These are phyloP conservation scores for Papilio xuthus DNA, from an alignment of 1,140 invertebrate genomes.

Conservation along the genomic window DNA sequence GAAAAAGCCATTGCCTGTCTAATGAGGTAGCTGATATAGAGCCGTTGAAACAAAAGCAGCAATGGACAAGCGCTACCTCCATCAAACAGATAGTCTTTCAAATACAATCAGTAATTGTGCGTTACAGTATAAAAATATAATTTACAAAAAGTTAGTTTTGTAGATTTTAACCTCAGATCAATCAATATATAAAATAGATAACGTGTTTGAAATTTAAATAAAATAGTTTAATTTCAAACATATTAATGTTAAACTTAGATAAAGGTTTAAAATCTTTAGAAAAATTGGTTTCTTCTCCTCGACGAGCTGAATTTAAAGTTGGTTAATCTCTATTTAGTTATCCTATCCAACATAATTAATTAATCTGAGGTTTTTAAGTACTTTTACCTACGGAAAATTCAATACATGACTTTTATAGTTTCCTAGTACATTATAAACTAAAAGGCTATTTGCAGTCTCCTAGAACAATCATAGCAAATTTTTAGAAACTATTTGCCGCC, in stretches of 20 bases:
- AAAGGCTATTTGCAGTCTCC: conserved; percentile 31
- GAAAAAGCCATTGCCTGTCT: conserved; percentile 28
- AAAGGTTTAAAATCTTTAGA: too few relatives aligned
- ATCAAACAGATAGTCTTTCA: conserved; percentile 31
- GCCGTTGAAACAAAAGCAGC: conserved; percentile 33
- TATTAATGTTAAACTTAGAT: too few relatives aligned
- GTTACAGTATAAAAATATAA: conserved; percentile 39
- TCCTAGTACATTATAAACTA: conserved; percentile 33
- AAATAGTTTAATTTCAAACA: too few relatives aligned
- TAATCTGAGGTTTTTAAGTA: conserved; percentile 30
- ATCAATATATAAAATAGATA: neutral
- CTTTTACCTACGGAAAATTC: conserved; percentile 35
- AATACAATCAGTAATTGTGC: conserved; percentile 29
- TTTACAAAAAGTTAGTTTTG: conserved; percentile 31
- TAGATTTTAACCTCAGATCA: conserved; percentile 1
- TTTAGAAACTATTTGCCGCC: neutral
- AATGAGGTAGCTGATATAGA: conserved; percentile 39
- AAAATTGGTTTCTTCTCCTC: too few relatives aligned
- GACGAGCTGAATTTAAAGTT: too few relatives aligned
- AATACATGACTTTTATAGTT: conserved; percentile 25
- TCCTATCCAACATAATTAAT: neutral
- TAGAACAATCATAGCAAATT: conserved; percentile 24
- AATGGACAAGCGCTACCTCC: conserved; percentile 32
- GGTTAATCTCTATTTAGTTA: too few relatives aligned
- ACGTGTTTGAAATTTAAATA: neutral